Percentiles rank a stretch among this genome's conserved stretches.
Conservation (phyloP, 2,797 vertebrate genomes). For the Falco biarmicus region DNA sequence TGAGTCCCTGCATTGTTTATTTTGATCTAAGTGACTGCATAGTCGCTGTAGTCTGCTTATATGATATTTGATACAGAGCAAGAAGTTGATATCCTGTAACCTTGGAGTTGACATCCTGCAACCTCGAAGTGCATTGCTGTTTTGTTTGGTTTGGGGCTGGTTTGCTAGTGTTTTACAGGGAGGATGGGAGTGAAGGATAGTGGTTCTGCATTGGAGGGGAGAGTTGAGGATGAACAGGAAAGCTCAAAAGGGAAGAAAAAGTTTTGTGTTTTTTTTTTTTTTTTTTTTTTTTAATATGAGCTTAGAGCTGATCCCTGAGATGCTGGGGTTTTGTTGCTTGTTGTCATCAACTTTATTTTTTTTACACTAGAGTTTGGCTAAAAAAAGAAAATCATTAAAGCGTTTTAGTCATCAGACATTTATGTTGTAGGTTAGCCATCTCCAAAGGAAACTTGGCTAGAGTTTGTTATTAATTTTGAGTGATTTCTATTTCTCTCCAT, state of each 20-base stretch:
- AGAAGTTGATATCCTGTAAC: rapidly evolving
- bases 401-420: rapidly evolving
- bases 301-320: no score
- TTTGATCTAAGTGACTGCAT: rapidly evolving
- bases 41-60: rapidly evolving
- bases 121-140: rapidly evolving
- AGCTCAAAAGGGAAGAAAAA: background rate
- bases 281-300: no score
- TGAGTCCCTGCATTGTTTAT: rapidly evolving
- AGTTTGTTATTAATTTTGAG: background rate
- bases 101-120: background rate
- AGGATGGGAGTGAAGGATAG: background rate
- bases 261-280: no score
- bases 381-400: no score
- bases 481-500: rapidly evolving
- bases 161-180: background rate
- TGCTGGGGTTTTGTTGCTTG: background rate
- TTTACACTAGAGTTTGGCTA: background rate
- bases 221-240: no score
- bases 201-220: background rate
- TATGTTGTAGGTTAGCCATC: background rate
- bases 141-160: background rate
- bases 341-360: background rate
- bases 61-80: background rate
- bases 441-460: background rate